Evolutionary conservation across 2,113 vertebrate genomes (phyloP).

Genomic region (Peromyscus californicus): DNA sequence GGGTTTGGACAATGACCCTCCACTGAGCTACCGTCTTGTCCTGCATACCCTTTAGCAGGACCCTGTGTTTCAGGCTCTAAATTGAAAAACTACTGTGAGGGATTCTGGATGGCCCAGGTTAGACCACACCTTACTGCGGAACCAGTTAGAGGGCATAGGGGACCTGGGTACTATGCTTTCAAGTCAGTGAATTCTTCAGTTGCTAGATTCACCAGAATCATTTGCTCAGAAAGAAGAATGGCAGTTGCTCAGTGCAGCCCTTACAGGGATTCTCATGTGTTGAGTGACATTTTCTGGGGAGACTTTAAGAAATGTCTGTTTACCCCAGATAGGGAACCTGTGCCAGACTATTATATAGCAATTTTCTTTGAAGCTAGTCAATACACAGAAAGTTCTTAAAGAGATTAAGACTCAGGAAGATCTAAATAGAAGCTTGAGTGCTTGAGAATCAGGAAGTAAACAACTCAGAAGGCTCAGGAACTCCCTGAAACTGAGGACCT

Average conservation of each 20-base stretch:
- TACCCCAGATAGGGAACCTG: background rate
- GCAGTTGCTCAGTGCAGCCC: background rate
- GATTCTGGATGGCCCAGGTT: background rate
- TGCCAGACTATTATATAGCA: background rate
- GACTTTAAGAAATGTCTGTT: background rate
- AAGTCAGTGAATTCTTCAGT: background rate
- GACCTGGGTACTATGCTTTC: background rate
- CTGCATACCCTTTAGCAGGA: background rate
- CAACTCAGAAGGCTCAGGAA: background rate
- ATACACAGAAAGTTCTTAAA: background rate
- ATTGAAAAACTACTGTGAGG: background rate
- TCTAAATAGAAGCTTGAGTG: background rate
- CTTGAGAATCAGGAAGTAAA: background rate
- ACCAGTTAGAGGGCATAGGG: background rate
- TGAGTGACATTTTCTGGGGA: background rate
- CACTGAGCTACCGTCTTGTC: background rate
- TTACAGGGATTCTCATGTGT: background rate
- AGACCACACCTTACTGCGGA: background rate
- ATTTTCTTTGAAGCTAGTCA: background rate
- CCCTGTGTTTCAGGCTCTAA: background rate
- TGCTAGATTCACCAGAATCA: background rate
- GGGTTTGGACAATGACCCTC: background rate
- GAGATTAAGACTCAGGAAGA: background rate
- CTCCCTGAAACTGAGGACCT: background rate
- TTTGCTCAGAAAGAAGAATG: background rate